Evolutionary conservation across 2,888 invertebrate genomes (phyloP), one percentile per base, ranked within the genome.

Genomic region (Pollenia griseotomentosa): DNA sequence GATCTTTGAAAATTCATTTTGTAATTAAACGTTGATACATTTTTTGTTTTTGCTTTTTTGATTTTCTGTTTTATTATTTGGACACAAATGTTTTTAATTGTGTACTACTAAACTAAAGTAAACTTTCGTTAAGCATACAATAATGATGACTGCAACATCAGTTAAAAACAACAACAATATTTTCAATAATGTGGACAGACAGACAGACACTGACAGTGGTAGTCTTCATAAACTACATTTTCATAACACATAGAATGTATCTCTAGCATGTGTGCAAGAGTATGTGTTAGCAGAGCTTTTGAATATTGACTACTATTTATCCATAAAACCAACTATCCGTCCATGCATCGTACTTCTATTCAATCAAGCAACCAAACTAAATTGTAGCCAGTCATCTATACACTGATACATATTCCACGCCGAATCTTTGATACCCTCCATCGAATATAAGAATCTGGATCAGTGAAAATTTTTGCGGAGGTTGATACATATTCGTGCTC

Each of bases 21-120:
- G 61, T 86, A 86, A 86, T 86, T 86, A 86, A 86, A 86, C 77
- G 73, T 78, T 48, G 46, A 33, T 6, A 33, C 5, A 16, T 51
- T 74, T 66, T 83, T 51, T 23, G 23, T 23, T 46, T 71, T 48
- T 14, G 51, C 11, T 11, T 23, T 55, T 19, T 46, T 44, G 59
- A 33, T 74, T 65, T 75, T 70, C 78, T 59, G 40, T 86, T 81
- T 66, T 82, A 74, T 80, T 59, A 48, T 75, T 68, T 82, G 85
- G 87, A 79, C 81, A 73, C 89, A 85, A 89, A 88, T 88, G 88
- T 88, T 88, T 90, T 90, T 89, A 90, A 90, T 90, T 90, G 90
- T 90, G 90, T 89, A 88, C 85, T 86, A 89, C 75, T 88, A 88
- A 90, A 88, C 87, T 87, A 80, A 90, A 88, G 87, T 87, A 80